Base-by-base conservation (phyloP, 2,888 invertebrate species). In the Eilema caniola region DNA sequence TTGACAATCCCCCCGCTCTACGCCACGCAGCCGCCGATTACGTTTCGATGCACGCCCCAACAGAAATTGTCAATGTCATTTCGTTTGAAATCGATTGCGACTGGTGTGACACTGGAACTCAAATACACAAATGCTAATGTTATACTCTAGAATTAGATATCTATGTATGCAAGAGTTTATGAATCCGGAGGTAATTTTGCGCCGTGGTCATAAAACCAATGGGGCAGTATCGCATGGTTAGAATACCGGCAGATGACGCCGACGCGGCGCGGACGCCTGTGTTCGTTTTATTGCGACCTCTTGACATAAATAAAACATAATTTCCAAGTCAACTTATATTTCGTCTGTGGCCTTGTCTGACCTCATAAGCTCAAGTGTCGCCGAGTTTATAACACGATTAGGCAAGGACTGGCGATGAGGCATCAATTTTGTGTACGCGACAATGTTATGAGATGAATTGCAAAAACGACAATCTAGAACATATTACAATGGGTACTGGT, bases 281-380 rank as follows among this genome's bases (percentile, higher is more conserved):
- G 56, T 37, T 65, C 23, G 31, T 66, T 59, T 66, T 41, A 66
- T 60, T 41, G 59, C 41, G 41, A 41, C 66, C 66, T 66, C 57
- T 41, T 66, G 61, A 47, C 67, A 61, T 67, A 61, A 31, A 67
- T 28, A 67, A 47, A 67, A 23, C 25, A 33, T 56, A n/a, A 31
- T 67, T 61, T 23, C 14, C 23, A 67, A 31, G 60, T 31, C 41
- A n/a, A n/a, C 24, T 20, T 57, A 66, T 60, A 66, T 37, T 25
- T 66, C 41, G 60, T 41, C 66, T 28, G n/a, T 66, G 66, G 25
- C 41, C n/a, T 24, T 16, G 41, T n/a, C 59, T 66, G 41, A 41
- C 66, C 66, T 60, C 37, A 53, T 53, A 53, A 41, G 28, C 25
- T 33, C 24, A 24, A 41, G 23, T 56, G 53, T 57, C 57, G 10